A percentile compares a stretch with the other conserved stretches of the same genome.
Conservation (phyloP, 1,140 invertebrate genomes). For the Lethocerus indicus region DNA sequence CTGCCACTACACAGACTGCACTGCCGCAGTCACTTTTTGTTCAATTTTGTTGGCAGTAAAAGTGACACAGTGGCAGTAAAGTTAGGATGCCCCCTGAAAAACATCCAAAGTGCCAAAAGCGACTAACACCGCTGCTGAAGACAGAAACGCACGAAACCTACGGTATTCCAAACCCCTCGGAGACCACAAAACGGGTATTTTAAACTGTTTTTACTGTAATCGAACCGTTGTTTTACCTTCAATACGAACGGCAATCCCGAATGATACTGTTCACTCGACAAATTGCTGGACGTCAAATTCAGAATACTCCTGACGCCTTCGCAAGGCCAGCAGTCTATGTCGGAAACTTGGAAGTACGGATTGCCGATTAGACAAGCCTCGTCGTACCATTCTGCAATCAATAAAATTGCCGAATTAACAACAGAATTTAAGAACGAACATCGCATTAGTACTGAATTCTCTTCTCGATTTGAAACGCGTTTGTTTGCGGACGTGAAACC, state of each 20-base stretch:
- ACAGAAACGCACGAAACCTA: not conserved
- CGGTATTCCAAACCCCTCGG: not conserved
- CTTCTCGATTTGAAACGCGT: too few species aligned
- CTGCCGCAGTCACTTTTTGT: too few species aligned
- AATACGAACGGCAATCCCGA: conserved; percentile 26
- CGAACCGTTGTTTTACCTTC: conserved; percentile 17
- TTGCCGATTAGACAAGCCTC: conserved; percentile 61
- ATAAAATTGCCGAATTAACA: conserved; percentile 31
- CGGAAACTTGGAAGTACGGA: conserved; percentile 47
- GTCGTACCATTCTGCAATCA: conserved; percentile 46
- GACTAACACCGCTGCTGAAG: not conserved
- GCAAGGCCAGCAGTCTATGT: conserved; percentile 64
- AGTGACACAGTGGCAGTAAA: not conserved
- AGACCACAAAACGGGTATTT: not conserved
- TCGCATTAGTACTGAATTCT: too few species aligned
- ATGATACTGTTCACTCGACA: conserved; percentile 22
- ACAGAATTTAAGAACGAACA: too few species aligned
- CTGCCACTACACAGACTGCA: too few species aligned
- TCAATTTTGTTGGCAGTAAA: too few species aligned
- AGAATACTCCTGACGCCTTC: conserved; percentile 40
- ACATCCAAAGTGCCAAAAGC: not conserved
- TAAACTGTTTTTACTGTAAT: too few species aligned
- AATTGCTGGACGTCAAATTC: conserved; percentile 26
- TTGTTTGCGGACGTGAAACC: too few species aligned
- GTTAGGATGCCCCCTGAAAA: not conserved